Conservation (phyloP, 2,113 vertebrate genomes). For the Oxyura jamaicensis region DNA sequence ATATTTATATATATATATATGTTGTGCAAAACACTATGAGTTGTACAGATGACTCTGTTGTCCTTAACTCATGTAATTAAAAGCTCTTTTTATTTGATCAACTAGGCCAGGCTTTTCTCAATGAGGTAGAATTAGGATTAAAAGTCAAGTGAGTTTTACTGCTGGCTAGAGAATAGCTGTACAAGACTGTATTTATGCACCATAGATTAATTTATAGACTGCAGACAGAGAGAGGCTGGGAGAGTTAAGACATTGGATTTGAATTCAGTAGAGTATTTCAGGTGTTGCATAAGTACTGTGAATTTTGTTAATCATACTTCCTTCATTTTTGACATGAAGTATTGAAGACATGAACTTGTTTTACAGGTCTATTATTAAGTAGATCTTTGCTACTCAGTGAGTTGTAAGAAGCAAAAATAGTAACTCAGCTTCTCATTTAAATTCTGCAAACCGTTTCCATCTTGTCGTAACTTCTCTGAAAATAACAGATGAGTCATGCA, state of each 20-base stretch:
- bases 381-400: background rate
- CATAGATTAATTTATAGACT: background rate
- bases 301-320: background rate
- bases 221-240: background rate
- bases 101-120: background rate
- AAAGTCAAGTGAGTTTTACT: background rate
- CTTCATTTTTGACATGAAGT: background rate
- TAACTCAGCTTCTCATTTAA: background rate
- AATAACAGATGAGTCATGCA: background rate
- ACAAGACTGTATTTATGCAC: background rate
- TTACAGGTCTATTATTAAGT: background rate
- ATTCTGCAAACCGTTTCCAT: background rate
- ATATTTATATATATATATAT: rapidly evolving
- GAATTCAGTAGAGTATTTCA: background rate
- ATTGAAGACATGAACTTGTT: background rate
- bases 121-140: background rate
- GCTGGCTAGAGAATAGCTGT: background rate
- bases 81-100: background rate
- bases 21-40: background rate
- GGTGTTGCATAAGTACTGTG: background rate
- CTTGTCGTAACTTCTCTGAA: background rate
- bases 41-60: background rate
- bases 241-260: background rate
- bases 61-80: background rate
- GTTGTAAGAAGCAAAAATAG: background rate